A percentile compares a stretch with the other conserved stretches of the same genome.
Evolutionary conservation across 2,113 vertebrate species (phyloP).

Genomic region (Paedocypris sp.): DNA sequence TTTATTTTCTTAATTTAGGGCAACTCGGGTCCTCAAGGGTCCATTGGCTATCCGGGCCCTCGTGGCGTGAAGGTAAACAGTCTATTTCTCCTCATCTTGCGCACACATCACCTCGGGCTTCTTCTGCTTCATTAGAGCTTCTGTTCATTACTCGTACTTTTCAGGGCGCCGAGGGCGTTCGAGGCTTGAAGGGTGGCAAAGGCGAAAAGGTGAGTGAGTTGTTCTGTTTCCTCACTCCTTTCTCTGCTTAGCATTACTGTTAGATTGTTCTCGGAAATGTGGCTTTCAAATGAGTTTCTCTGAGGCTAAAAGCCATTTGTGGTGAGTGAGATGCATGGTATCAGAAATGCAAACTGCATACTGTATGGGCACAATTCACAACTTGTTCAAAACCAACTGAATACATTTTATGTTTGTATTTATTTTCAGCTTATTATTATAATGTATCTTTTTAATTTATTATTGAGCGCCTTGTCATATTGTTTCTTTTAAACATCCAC

Average conservation of each 20-base stretch:
- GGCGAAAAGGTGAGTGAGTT: slow-evolving; percentile 84
- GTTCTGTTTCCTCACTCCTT: background rate
- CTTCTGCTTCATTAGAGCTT: background rate
- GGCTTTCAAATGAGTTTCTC: slow-evolving; percentile 14
- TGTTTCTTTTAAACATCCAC: too few species aligned
- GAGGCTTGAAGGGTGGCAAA: slow-evolving; percentile 90
- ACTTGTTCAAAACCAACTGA: too few species aligned
- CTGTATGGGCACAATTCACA: too few species aligned
- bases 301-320: too few species aligned
- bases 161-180: slow-evolving; percentile 89
- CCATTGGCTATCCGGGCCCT: slow-evolving; percentile 90
- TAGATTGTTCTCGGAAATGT: background rate
- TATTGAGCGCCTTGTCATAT: too few species aligned
- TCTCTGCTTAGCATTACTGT: too few species aligned
- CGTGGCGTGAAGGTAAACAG: slow-evolving; percentile 87
- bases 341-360: too few species aligned
- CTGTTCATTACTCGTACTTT: slow-evolving; percentile 28
- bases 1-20: slow-evolving; percentile 59
- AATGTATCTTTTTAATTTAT: too few species aligned
- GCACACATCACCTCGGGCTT: background rate
- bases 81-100: background rate
- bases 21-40: slow-evolving; percentile 77
- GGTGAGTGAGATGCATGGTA: too few species aligned
- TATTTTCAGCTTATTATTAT: too few species aligned
- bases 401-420: too few species aligned